Base-by-base conservation (phyloP, 2,797 vertebrate species). In the Philypnodon macrostomus region DNA sequence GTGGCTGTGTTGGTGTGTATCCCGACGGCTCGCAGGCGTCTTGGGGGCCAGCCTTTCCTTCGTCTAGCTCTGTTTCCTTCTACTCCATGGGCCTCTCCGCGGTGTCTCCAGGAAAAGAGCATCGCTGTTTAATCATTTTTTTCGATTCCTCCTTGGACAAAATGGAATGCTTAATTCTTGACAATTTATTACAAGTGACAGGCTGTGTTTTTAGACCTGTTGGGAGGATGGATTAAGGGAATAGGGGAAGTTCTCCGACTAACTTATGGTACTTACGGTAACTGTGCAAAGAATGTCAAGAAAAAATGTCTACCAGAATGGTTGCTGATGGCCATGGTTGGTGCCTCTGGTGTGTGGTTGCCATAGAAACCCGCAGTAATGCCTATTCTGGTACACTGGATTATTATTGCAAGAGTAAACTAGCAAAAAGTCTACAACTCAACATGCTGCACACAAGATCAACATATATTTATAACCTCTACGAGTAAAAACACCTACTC, bases 21-120 rank as follows among this genome's bases (percentile, higher is more conserved):
- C 70, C 83, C 75, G 73, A 85, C 81, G 81, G 85, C 74, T 79
- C 41, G 67, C 78, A 82, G 87, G 87, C 87, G 84, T 88, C 88
- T 85, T 72, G 32, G 67, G 80, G 83, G 81, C 81, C 79, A 70
- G 74, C 56, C 73, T 66, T 63, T 75, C 67, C 70, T 77, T 70
- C n/a, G n/a, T n/a, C 77, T 62, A 68, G 55, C 67, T 68, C 71
- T 70, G 52, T 75, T 75, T 71, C 68, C 72, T 75, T 9, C 24
- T 67, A 74, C 67, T 61, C 67, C n/a, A 26, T 9, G 66, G 63
- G 67, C 63, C 79, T 73, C 73, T 79, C 63, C 58, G 63, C 49
- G 71, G 61, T 59, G 55, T 40, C 58, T 70, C 14, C n/a, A 63
- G 63, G 71, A 63, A 80, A 50, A 47, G 48, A 65, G 46, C 1